Conservation (phyloP, 2,888 invertebrate species). For the Andrena praecox region DNA sequence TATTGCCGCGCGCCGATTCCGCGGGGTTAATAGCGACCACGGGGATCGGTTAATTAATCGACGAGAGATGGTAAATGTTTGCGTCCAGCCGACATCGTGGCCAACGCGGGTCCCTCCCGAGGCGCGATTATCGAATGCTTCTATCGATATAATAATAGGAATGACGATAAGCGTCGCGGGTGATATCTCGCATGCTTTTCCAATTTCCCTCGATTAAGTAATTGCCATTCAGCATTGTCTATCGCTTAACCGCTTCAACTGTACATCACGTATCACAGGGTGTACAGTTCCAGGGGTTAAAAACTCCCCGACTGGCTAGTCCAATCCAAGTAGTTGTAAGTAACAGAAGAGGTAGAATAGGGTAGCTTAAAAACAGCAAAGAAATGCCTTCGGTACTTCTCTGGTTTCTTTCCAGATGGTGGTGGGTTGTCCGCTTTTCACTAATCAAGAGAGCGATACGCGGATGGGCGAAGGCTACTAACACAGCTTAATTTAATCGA, state of each 20-base stretch:
- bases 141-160: neutral
- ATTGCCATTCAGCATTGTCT: no score
- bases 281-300: no score
- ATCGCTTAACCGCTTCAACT: no score
- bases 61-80: neutral
- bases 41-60: slow-evolving; percentile 12
- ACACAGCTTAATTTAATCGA: slow-evolving; percentile 63
- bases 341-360: neutral
- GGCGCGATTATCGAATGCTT: neutral
- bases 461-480: slow-evolving; percentile 62
- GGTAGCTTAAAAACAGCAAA: slow-evolving; percentile 38
- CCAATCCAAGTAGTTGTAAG: no score
- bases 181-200: neutral
- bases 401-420: slow-evolving; percentile 82
- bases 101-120: neutral
- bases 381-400: slow-evolving; percentile 77
- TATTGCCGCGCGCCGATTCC: slow-evolving; percentile 3
- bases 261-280: no score
- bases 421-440: slow-evolving; percentile 77
- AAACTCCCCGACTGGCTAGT: no score
- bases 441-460: slow-evolving; percentile 66
- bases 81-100: neutral
- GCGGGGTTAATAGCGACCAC: neutral
- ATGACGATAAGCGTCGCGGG: neutral
- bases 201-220: neutral